Evolutionary conservation across 2,888 invertebrate genomes (phyloP).

Genomic region (Euproctis similis): DNA sequence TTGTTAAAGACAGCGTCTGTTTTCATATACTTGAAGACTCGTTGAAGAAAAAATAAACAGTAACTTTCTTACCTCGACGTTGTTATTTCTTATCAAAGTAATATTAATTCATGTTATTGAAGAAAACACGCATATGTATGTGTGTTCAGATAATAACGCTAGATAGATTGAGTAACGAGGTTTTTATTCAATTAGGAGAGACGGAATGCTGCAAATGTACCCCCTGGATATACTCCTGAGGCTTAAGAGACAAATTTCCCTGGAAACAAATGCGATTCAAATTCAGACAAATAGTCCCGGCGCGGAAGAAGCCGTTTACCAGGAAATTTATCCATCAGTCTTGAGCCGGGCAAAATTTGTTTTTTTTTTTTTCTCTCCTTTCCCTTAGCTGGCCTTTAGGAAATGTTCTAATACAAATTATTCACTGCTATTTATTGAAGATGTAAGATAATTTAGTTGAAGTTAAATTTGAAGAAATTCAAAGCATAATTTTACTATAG

Average conservation of each 20-base stretch:
- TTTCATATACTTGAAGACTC: conserved; percentile 61
- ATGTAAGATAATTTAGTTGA: conserved; percentile 16
- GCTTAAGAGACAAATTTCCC: conserved; percentile 71
- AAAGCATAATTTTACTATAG: not conserved
- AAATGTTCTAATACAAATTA: conserved; percentile 14
- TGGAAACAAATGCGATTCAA: conserved; percentile 73
- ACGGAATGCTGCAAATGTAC: conserved; percentile 49
- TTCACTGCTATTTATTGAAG: conserved; percentile 21
- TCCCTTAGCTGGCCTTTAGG: conserved; percentile 37
- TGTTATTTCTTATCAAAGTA: too few relatives aligned
- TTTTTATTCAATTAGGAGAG: conserved; percentile 66
- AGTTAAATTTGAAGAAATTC: conserved; percentile 2
- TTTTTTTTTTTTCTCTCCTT: conserved; percentile 59
- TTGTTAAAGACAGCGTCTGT: too few relatives aligned
- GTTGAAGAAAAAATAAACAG: conserved; percentile 71
- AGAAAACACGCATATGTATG: too few relatives aligned
- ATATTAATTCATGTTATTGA: too few relatives aligned
- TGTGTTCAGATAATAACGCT: conserved; percentile 43
- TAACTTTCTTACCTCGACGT: conserved; percentile 42
- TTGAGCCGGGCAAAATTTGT: conserved; percentile 60
- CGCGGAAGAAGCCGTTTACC: conserved; percentile 69
- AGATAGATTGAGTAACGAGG: conserved; percentile 38
- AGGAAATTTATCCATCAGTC: conserved; percentile 73
- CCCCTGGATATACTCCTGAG: conserved; percentile 52
- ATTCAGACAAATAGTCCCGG: conserved; percentile 74